A percentile compares a stretch with the other conserved stretches of the same genome.
phyloP scores from a whole-genome alignment of 2,113 vertebrate species.

The Nansenia antarctica region DNA sequence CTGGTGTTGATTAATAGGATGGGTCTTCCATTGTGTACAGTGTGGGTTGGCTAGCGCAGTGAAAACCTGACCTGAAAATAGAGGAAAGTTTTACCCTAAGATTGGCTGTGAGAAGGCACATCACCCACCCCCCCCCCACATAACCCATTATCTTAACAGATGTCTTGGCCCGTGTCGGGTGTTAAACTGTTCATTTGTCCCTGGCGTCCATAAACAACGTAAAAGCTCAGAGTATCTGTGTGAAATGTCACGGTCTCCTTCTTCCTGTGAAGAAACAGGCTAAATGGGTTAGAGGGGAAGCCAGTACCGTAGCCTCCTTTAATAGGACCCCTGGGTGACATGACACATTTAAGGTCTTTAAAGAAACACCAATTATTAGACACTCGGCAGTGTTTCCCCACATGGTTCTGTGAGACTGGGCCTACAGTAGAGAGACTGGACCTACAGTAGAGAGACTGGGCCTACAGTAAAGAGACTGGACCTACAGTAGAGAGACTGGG shows the following conservation, averaged over 20 bases:
- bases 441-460: too few relatives aligned
- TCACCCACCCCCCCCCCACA: too few relatives aligned
- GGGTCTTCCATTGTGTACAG: neutral
- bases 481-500: too few relatives aligned
- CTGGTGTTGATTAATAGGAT: too few relatives aligned
- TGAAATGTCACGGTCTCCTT: neutral
- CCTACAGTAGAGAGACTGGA: too few relatives aligned
- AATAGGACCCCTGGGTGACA: neutral
- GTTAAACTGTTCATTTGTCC: conserved; percentile 38
- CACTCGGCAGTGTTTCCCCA: too few relatives aligned
- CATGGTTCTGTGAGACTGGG: too few relatives aligned
- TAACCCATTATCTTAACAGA: conserved; percentile 56
- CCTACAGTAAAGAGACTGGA: too few relatives aligned
- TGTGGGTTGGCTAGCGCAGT: neutral
- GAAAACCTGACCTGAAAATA: conserved; percentile 39
- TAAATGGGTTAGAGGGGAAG: neutral
- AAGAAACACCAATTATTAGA: too few relatives aligned
- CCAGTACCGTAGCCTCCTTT: neutral
- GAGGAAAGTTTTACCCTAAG: conserved; percentile 34
- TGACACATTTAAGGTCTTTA: neutral
- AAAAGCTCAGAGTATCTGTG: neutral
- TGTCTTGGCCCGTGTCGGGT: conserved; percentile 38
- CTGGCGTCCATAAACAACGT: conserved; percentile 9
- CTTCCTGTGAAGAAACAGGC: neutral
- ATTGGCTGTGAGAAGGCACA: too few relatives aligned